These are phyloP conservation scores for Cistogaster globosa DNA, from an alignment of 2,888 invertebrate species.

Conservation along the genomic window DNA sequence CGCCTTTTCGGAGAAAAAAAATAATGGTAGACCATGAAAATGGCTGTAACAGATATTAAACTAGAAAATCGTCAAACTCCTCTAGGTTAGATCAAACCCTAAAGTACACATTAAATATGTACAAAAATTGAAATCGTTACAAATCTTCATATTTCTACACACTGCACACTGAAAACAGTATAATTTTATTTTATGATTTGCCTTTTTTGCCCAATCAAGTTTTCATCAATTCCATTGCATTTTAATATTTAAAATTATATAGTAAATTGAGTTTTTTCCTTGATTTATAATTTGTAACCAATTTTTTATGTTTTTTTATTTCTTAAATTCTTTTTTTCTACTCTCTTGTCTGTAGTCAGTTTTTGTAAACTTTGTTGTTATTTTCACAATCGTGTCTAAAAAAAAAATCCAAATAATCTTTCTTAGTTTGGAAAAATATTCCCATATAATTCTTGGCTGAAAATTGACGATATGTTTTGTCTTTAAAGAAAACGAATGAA, in stretches of 20 bases:
- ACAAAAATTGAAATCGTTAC: too few species aligned
- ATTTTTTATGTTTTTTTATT: constrained; percentile 55
- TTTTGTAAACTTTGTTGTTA: constrained; percentile 27
- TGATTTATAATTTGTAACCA: constrained; percentile 64
- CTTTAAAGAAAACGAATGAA: constrained; percentile 11
- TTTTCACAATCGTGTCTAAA: background rate
- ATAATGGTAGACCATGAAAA: too few species aligned
- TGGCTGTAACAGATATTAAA: too few species aligned
- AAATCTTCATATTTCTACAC: background rate
- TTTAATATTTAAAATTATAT: constrained; percentile 53
- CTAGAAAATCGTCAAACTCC: too few species aligned
- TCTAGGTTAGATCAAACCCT: too few species aligned
- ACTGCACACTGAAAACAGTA: background rate
- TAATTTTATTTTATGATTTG: background rate
- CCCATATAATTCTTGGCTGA: constrained; percentile 35
- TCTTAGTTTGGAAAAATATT: constrained; percentile 2
- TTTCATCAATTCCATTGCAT: constrained; percentile 1
- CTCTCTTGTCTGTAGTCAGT: constrained; percentile 39
- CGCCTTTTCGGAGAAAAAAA: too few species aligned
- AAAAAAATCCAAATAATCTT: constrained; percentile 22
- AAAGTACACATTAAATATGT: too few species aligned
- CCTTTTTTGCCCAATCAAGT: background rate
- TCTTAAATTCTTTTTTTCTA: too few species aligned
- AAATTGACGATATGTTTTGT: constrained; percentile 27
- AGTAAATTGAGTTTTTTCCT: constrained; percentile 55